Evolutionary conservation across 2,113 vertebrate species (phyloP), one percentile per base, ranked within the genome.

Genomic region (Psittacula cyanocephala): DNA sequence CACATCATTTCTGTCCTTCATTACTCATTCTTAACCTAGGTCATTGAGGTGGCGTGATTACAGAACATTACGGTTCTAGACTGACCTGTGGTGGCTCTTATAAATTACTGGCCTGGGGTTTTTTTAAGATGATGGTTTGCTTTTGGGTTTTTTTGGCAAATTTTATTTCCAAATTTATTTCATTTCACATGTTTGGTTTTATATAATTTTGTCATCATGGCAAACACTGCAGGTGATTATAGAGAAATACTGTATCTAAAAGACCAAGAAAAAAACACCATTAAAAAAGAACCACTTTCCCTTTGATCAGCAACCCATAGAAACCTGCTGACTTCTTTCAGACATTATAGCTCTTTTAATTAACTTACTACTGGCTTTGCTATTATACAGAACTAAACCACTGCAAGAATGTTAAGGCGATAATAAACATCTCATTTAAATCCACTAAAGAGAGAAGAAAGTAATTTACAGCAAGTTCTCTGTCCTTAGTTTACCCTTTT

Each of bases 281-380:
- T 91, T 97, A 60, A 96, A 96, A 94, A 94, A 89, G 90, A 96
- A 92, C 64, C 60, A 72, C 79, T 89, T 97, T 96, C 69, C n/a
- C 59, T 97, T 96, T 96, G 91, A 96, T 97, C 89, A 97, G 91
- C 87, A 97, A 74, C 77, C 68, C 85, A 72, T 81, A 93, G 95
- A 96, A 98, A 97, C 96, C 94, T 96, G 96, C 95, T 97, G 95
- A 95, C 93, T 97, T 94, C 89, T 95, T 96, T 95, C 88, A 97
- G 96, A 81, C 80, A 77, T 93, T 96, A 96, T 89, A 96, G 93
- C 78, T 90, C 91, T 97, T 97, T 97, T 97, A 98, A 98, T 98
- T 98, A 98, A 98, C 96, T 98, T 96, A 97, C 75, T 88, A 95
- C 84, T 91, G 86, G 86, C 86, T 96, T 97, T 94, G 91, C 81